Evolutionary conservation across 1,140 invertebrate species (phyloP).

Genomic region (Pseudomyrmex flavicornis): DNA sequence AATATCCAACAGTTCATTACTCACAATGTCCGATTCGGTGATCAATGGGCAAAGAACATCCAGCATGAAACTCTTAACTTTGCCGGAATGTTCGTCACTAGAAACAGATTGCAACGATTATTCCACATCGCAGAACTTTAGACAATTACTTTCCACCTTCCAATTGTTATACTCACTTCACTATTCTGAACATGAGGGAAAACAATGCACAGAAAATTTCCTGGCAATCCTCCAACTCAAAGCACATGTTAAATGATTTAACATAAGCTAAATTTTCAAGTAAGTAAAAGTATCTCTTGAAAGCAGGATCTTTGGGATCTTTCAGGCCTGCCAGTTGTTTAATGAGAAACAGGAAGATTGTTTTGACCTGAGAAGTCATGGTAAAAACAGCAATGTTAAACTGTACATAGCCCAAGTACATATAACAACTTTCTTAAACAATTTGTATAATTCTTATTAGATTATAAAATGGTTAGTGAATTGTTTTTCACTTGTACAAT

Average conservation of each 20-base stretch:
- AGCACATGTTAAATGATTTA: constrained; percentile 99
- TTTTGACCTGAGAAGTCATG: constrained; percentile 86
- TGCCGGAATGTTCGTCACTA: constrained; percentile 97
- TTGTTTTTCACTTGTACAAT: neutral
- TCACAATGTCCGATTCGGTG: constrained; percentile 97
- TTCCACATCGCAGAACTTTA: constrained; percentile 9
- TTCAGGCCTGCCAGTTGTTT: constrained; percentile 96
- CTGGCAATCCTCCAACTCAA: constrained; percentile 98
- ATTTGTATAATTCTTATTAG: neutral
- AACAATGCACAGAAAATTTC: constrained; percentile 98
- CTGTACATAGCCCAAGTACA: neutral
- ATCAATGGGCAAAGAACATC: constrained; percentile 97
- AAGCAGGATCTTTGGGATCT: constrained; percentile 98
- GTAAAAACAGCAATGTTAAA: constrained; percentile 26
- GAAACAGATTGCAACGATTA: constrained; percentile 73
- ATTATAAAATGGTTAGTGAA: neutral
- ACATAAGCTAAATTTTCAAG: constrained; percentile 98
- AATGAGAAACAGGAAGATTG: constrained; percentile 98
- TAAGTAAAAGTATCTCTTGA: constrained; percentile 98
- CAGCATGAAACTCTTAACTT: constrained; percentile 98
- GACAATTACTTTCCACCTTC: neutral
- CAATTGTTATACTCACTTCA: constrained; percentile 90
- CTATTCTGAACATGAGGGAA: constrained; percentile 97
- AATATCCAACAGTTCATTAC: constrained; percentile 96
- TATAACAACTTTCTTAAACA: constrained; percentile 2